Percentiles rank a stretch among this genome's conserved stretches.
Conservation (phyloP, 2,888 invertebrate species). For the Laothoe populi region DNA sequence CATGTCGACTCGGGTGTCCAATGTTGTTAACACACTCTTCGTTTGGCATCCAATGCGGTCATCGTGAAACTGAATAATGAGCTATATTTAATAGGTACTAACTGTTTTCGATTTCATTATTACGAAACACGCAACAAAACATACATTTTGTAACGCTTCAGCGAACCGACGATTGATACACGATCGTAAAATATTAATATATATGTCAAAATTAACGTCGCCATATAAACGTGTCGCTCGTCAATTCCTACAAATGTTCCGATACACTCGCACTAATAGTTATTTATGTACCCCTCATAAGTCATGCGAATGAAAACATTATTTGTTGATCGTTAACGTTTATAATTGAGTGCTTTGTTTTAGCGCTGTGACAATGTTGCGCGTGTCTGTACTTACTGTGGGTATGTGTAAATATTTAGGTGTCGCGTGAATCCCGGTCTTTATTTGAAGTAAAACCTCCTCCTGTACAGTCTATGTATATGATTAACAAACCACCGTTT, state of each 20-base stretch:
- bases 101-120: background rate
- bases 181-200: conserved; percentile 19
- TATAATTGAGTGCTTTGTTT: conserved; percentile 7
- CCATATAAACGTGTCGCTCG: conserved; percentile 28
- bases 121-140: background rate
- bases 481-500: background rate
- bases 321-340: conserved; percentile 20
- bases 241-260: conserved; percentile 28
- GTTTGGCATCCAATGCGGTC: no score
- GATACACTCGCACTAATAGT: conserved; percentile 24
- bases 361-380: conserved; percentile 28
- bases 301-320: conserved; percentile 18
- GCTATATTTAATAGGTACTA: no score
- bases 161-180: conserved; percentile 11
- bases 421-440: conserved; percentile 44
- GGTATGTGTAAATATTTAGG: conserved; percentile 49
- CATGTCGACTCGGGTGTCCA: no score
- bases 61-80: no score
- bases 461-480: background rate
- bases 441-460: conserved; percentile 39
- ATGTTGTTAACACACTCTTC: no score
- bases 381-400: conserved; percentile 33
- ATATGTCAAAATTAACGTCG: conserved; percentile 29
- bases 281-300: background rate
- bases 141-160: background rate